Evolutionary conservation across 1,140 invertebrate species (phyloP).

Genomic region (Cotesia typhae): DNA sequence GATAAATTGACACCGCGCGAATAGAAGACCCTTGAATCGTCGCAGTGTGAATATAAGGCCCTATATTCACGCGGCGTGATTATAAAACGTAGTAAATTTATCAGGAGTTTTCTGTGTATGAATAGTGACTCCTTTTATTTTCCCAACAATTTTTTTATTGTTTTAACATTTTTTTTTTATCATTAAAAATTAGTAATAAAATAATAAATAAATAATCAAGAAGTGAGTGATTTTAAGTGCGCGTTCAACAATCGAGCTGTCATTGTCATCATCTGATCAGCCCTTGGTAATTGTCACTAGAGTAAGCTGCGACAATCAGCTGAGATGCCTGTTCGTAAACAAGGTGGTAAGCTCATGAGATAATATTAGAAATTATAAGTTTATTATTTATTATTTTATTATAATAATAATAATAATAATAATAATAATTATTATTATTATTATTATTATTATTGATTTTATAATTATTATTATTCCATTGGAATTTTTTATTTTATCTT

Average conservation of each 20-base stretch:
- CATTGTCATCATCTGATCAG: slow-evolving; percentile 11
- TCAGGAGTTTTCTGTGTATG: too few relatives aligned
- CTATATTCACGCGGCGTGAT: too few relatives aligned
- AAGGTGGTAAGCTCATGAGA: slow-evolving; percentile 63
- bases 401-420: too few relatives aligned
- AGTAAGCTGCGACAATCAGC: slow-evolving; percentile 15
- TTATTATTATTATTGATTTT: background rate
- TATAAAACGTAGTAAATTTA: too few relatives aligned
- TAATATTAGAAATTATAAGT: slow-evolving; percentile 29
- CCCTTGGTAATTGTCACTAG: slow-evolving; percentile 31
- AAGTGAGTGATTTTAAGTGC: background rate
- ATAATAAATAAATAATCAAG: background rate
- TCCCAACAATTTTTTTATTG: too few relatives aligned
- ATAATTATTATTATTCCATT: background rate
- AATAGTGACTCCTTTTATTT: too few relatives aligned
- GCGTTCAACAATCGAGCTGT: background rate
- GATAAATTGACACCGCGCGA: background rate
- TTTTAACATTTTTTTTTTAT: too few relatives aligned
- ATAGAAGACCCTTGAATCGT: too few relatives aligned
- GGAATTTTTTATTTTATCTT: too few relatives aligned
- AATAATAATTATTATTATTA: background rate
- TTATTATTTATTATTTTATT: slow-evolving; percentile 9
- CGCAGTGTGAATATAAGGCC: too few relatives aligned
- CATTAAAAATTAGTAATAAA: background rate
- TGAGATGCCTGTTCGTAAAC: slow-evolving; percentile 64